Evolutionary conservation across 35 echinoderm and acorn worm species (phyloP).

Genomic region (Holothuria glaberrima): DNA sequence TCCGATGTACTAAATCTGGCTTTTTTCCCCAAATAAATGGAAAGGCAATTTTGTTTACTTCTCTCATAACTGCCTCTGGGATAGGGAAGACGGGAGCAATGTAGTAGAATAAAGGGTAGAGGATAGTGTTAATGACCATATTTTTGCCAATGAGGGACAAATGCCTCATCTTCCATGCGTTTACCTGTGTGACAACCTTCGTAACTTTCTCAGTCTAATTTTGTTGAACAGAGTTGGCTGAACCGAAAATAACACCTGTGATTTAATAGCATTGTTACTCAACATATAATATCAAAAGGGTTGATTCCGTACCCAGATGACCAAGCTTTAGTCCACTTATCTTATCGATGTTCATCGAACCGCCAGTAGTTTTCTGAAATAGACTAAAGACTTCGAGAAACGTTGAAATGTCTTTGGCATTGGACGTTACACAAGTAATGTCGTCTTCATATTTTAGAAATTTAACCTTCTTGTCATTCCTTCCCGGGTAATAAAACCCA

Average conservation of each 20-base stretch:
- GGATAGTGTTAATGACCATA: background rate
- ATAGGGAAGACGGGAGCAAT: background rate
- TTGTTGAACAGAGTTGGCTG: background rate
- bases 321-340: background rate
- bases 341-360: background rate
- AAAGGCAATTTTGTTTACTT: background rate
- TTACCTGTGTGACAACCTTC: background rate
- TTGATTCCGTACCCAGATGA: background rate
- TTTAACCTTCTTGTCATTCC: background rate
- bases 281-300: background rate
- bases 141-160: too few species aligned
- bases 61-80: background rate
- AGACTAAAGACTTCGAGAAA: background rate
- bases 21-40: conserved; percentile 1
- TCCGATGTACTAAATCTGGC: background rate
- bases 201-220: background rate
- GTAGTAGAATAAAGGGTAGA: conserved; percentile 3
- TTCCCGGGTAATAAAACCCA: background rate
- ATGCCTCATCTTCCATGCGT: background rate
- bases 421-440: background rate
- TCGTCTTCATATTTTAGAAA: too few species aligned
- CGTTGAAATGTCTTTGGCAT: background rate
- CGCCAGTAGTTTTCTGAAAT: conserved; percentile 6
- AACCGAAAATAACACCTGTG: background rate
- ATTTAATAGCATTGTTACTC: background rate